These are phyloP conservation scores for Drosophila burlai DNA, from an alignment of 1,140 invertebrate genomes.

Conservation along the genomic window DNA sequence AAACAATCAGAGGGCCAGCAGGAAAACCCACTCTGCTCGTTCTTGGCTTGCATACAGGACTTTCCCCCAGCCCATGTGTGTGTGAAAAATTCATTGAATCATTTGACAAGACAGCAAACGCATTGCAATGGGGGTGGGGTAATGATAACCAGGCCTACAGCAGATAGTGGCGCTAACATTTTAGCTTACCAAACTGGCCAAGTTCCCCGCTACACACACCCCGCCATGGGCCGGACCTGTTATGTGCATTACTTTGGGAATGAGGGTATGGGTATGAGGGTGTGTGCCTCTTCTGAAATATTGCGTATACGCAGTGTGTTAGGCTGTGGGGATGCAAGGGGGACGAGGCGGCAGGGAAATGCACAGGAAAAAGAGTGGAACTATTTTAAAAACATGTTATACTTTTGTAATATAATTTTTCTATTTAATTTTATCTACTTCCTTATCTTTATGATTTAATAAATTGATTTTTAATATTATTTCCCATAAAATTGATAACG, in stretches of 20 bases:
- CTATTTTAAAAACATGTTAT: background rate
- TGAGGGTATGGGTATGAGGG: background rate
- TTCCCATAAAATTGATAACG: background rate
- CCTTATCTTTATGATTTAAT: background rate
- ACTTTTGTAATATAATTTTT: too few relatives aligned
- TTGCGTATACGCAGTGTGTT: conserved; percentile 64
- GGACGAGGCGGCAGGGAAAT: too few relatives aligned
- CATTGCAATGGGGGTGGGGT: conserved; percentile 2
- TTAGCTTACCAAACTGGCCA: conserved; percentile 47
- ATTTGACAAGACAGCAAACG: conserved; percentile 61
- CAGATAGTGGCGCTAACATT: conserved; percentile 58
- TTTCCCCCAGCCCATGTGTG: conserved; percentile 6
- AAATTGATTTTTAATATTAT: background rate
- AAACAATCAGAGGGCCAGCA: conserved; percentile 77
- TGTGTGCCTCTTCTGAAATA: conserved; percentile 55
- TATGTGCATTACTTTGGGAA: conserved; percentile 61
- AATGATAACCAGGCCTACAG: conserved; percentile 45
- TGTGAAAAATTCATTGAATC: conserved; percentile 83
- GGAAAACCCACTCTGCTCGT: conserved; percentile 9
- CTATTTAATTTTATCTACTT: background rate
- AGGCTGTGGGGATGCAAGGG: too few relatives aligned
- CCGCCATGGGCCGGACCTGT: conserved; percentile 6
- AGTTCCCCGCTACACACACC: too few relatives aligned
- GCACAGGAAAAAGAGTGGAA: background rate
- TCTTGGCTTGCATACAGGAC: conserved; percentile 23